Evolutionary conservation across 2,797 vertebrate species (phyloP).

Genomic region (Acanthopagrus latus): DNA sequence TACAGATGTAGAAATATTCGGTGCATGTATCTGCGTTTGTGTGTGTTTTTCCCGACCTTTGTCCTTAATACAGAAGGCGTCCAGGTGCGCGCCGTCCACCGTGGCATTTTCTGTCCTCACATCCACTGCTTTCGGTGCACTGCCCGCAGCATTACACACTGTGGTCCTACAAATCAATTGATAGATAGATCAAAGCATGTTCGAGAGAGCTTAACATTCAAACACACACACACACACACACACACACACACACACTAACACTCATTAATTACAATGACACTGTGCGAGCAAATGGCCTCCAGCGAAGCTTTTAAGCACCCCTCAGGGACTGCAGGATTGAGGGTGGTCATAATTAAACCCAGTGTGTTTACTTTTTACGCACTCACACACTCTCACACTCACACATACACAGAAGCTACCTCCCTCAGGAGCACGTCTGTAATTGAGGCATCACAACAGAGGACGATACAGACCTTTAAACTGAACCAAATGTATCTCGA

Average conservation of each 20-base stretch:
- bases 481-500: not conserved
- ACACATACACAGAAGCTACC: slow-evolving; percentile 9
- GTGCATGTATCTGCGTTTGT: not conserved
- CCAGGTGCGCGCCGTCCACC: slow-evolving; percentile 78
- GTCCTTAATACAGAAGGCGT: slow-evolving; percentile 91
- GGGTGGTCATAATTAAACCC: slow-evolving; percentile 32
- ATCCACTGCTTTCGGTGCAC: slow-evolving; percentile 86
- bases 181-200: slow-evolving; percentile 9
- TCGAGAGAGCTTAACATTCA: not conserved
- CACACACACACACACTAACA: slow-evolving; percentile 9
- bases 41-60: slow-evolving; percentile 84
- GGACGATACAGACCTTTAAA: not conserved
- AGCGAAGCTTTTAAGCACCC: slow-evolving; percentile 12
- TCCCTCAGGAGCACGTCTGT: not conserved
- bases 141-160: slow-evolving; percentile 85
- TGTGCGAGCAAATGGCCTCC: slow-evolving; percentile 11
- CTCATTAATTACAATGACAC: slow-evolving; percentile 18
- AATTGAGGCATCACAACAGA: slow-evolving; percentile 2
- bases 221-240: too few relatives aligned
- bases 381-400: not conserved
- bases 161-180: slow-evolving; percentile 84
- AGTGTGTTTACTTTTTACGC: slow-evolving; percentile 27
- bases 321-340: not conserved
- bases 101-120: slow-evolving; percentile 89
- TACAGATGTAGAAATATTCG: not conserved